phyloP scores from a whole-genome alignment of 2,797 vertebrate species.

The Salmo trutta region DNA sequence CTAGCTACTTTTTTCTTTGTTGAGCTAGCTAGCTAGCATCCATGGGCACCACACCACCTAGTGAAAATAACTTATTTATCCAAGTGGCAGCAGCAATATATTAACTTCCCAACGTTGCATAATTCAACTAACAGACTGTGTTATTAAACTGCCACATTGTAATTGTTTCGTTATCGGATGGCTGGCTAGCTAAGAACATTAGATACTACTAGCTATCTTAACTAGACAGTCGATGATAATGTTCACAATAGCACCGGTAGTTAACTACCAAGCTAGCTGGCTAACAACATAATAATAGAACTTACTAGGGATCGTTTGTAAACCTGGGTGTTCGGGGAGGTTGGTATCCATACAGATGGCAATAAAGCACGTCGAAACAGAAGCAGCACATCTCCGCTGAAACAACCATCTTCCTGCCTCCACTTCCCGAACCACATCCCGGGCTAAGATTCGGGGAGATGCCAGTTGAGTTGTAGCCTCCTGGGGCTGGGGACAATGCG shows the following conservation, averaged over 20 bases:
- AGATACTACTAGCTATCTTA: background rate
- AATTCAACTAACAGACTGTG: background rate
- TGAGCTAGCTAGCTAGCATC: background rate
- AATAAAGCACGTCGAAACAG: slow-evolving; percentile 99
- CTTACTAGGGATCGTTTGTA: slow-evolving; percentile 98
- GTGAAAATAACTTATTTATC: background rate
- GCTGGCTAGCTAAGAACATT: background rate
- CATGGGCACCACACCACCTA: background rate
- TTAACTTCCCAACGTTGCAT: background rate
- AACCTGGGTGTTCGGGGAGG: slow-evolving; percentile 97
- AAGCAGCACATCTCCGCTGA: slow-evolving; percentile 99
- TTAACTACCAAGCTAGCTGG: slow-evolving; percentile 4
- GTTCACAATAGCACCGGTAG: background rate
- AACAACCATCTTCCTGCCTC: slow-evolving; percentile 95
- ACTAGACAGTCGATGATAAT: background rate
- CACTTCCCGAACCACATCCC: slow-evolving; percentile 84
- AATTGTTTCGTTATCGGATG: background rate
- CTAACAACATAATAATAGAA: slow-evolving; percentile 35
- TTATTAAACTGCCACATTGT: background rate
- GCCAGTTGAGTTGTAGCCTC: slow-evolving; percentile 80
- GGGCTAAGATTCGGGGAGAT: slow-evolving; percentile 84
- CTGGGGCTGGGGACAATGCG: slow-evolving; percentile 80
- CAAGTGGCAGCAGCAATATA: background rate
- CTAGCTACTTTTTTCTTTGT: background rate
- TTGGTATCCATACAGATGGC: slow-evolving; percentile 98